Base-by-base conservation (phyloP, 1,140 invertebrate genomes). In the Calycopis cecrops region DNA sequence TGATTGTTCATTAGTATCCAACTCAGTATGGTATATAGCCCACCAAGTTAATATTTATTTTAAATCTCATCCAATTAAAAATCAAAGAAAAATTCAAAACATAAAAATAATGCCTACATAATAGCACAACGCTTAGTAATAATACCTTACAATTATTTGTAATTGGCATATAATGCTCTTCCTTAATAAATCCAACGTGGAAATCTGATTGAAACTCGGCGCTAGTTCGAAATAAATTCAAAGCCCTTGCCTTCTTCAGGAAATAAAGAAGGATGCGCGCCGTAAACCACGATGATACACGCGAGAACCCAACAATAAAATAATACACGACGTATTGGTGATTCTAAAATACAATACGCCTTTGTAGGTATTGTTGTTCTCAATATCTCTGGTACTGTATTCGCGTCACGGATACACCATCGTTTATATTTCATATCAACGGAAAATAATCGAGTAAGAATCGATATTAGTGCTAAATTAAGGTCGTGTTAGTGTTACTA, bases 251-350 rank as follows among this genome's bases (percentile, higher is more conserved):
- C 56, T 60, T 59, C 61, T 68, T 73, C 69, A 65, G 71, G 70
- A 72, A 74, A 79, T 79, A 79, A 75, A 79, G 71, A 75, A 60
- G 67, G 67, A 65, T 75, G 65, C 68, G 63, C 71, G 73, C 79
- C 76, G 76, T 79, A 79, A 83, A 84, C 65, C 63, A 73, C 68
- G 71, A 71, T 75, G 79, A 80, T 83, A 73, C 71, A 83, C 63
- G 69, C 59, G 51, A 68, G 48, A 66, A 64, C 68, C 61, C 54
- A 59, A 64, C 73, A 78, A 77, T 79, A 73, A 79, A 82, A 73
- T 69, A 71, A 77, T 72, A 75, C 71, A 73, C 69, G 59, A 70
- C 76, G 67, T 75, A 69, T 73, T 60, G 69, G 63, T 57, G 69
- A 14, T 44, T 44, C 14, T 16, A 16, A 65, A 62, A 69, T 62